phyloP scores from a whole-genome alignment of 2,113 vertebrate species.

The Conger conger region DNA sequence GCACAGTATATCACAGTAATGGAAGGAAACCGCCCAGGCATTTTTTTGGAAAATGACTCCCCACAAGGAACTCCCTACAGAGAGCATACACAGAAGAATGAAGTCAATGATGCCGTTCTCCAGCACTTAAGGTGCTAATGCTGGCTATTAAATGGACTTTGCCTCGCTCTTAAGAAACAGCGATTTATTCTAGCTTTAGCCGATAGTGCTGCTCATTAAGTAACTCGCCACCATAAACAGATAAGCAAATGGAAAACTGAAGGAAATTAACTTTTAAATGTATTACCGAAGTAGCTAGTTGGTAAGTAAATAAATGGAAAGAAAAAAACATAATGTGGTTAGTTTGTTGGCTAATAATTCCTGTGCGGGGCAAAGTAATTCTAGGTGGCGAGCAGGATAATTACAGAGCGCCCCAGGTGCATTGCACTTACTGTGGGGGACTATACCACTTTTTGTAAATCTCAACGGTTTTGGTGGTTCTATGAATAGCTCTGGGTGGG shows the following conservation, averaged over 20 bases:
- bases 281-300: background rate
- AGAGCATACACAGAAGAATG: background rate
- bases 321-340: background rate
- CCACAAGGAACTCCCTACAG: background rate
- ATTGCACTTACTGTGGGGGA: no score
- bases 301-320: background rate
- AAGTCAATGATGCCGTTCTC: background rate
- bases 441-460: no score
- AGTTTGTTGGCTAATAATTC: background rate
- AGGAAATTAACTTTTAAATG: background rate
- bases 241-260: background rate
- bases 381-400: background rate
- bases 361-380: background rate
- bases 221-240: background rate
- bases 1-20: background rate
- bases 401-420: background rate
- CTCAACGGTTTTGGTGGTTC: no score
- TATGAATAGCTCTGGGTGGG: no score
- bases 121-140: background rate
- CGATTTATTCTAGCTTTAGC: background rate
- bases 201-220: background rate
- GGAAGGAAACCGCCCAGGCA: background rate
- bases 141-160: background rate
- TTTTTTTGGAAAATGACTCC: background rate
- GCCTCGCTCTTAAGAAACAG: background rate